A percentile compares a stretch with the other conserved stretches of the same genome.
These are phyloP conservation scores for Brassicogethes aeneus DNA, from an alignment of 2,888 invertebrate species.

Conservation along the genomic window DNA sequence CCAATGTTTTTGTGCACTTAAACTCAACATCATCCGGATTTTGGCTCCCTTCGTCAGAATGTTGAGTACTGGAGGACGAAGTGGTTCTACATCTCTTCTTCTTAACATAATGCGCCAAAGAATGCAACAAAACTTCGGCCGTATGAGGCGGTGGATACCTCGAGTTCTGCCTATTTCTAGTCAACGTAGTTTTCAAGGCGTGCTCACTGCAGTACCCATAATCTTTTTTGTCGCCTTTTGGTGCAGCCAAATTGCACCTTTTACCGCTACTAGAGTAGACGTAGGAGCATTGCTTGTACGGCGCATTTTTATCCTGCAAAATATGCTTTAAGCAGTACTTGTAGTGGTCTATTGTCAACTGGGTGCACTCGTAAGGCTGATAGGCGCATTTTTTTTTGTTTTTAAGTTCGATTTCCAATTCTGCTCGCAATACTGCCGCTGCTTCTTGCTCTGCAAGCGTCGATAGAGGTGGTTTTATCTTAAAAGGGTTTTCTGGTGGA, in stretches of 20 bases:
- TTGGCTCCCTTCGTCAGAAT: slow-evolving; percentile 29
- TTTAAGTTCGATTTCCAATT: slow-evolving; percentile 54
- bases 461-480: not conserved
- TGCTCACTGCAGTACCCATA: slow-evolving; percentile 63
- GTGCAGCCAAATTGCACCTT: slow-evolving; percentile 70
- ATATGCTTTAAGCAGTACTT: slow-evolving; percentile 78
- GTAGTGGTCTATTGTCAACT: slow-evolving; percentile 60
- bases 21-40: slow-evolving; percentile 42
- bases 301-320: slow-evolving; percentile 71
- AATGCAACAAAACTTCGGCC: slow-evolving; percentile 56
- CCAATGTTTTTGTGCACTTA: slow-evolving; percentile 40
- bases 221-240: slow-evolving; percentile 62
- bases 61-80: slow-evolving; percentile 24
- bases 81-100: slow-evolving; percentile 28
- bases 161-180: slow-evolving; percentile 51
- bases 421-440: slow-evolving; percentile 33
- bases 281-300: slow-evolving; percentile 73
- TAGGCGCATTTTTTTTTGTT: slow-evolving; percentile 55
- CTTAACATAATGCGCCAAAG: slow-evolving; percentile 55
- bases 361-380: slow-evolving; percentile 56
- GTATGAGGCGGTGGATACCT: slow-evolving; percentile 55
- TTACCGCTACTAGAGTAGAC: slow-evolving; percentile 59
- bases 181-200: slow-evolving; percentile 53
- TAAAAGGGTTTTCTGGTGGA: not conserved
- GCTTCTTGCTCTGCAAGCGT: slow-evolving; percentile 13